Evolutionary conservation across 1,140 invertebrate species (phyloP).

Genomic region (Cyphomyrmex costatus): DNA sequence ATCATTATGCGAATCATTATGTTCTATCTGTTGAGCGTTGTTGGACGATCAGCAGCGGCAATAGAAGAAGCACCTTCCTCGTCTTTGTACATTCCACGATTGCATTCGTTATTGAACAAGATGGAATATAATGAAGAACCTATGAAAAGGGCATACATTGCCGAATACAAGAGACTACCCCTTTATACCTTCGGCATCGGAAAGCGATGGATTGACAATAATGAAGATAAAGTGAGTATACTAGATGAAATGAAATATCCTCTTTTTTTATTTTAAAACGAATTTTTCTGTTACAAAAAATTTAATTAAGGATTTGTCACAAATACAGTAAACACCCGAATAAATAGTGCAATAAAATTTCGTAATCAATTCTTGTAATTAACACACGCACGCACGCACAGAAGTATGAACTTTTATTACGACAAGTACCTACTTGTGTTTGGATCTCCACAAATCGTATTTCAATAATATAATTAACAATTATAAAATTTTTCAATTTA

Average conservation of each 20-base stretch:
- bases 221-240: slow-evolving; percentile 72
- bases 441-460: no score
- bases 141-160: slow-evolving; percentile 89
- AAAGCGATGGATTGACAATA: slow-evolving; percentile 85
- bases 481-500: no score
- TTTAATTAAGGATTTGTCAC: background rate
- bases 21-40: slow-evolving; percentile 74
- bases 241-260: background rate
- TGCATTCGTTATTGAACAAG: slow-evolving; percentile 40
- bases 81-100: slow-evolving; percentile 53
- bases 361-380: background rate
- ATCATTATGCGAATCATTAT: slow-evolving; percentile 68
- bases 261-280: background rate
- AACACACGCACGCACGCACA: no score
- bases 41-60: slow-evolving; percentile 67
- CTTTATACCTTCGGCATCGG: slow-evolving; percentile 90
- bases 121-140: slow-evolving; percentile 50
- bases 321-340: background rate
- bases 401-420: background rate
- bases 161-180: slow-evolving; percentile 89
- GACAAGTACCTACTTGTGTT: no score
- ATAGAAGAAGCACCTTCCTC: slow-evolving; percentile 74
- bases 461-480: no score
- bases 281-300: background rate
- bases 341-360: background rate